A percentile compares a stretch with the other conserved stretches of the same genome.
Evolutionary conservation across 2,888 invertebrate species (phyloP).

Genomic region (Sycophila texana): DNA sequence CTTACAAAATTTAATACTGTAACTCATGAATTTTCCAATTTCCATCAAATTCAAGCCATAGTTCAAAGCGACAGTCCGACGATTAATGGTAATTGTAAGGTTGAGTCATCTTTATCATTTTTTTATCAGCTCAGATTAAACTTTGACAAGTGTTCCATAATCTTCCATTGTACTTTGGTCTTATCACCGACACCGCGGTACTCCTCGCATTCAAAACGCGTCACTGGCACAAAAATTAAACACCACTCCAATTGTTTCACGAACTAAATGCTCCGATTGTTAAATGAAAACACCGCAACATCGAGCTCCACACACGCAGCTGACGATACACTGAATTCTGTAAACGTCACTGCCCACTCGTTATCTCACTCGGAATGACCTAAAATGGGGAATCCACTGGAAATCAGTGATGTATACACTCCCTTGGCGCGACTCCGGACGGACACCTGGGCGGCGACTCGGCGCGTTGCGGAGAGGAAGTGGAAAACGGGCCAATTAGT

Average conservation of each 20-base stretch:
- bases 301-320: not conserved
- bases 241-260: not conserved
- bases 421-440: conserved; percentile 13
- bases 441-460: not conserved
- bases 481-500: conserved; percentile 56
- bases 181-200: not conserved
- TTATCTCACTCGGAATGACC: not conserved
- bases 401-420: not conserved
- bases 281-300: not conserved
- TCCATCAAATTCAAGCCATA: not conserved
- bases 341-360: not conserved
- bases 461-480: conserved; percentile 8
- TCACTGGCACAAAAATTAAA: not conserved
- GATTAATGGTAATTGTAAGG: conserved; percentile 10
- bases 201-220: not conserved
- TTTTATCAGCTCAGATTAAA: conserved; percentile 48
- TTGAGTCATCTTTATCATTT: conserved; percentile 41
- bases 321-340: not conserved
- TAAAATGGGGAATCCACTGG: no score
- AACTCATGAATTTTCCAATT: not conserved
- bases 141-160: conserved; percentile 45
- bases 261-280: not conserved
- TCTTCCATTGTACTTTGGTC: conserved; percentile 24
- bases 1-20: not conserved
- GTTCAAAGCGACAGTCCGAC: not conserved